Evolutionary conservation across 1,140 invertebrate species (phyloP).

Genomic region (Drosophila takahashii): DNA sequence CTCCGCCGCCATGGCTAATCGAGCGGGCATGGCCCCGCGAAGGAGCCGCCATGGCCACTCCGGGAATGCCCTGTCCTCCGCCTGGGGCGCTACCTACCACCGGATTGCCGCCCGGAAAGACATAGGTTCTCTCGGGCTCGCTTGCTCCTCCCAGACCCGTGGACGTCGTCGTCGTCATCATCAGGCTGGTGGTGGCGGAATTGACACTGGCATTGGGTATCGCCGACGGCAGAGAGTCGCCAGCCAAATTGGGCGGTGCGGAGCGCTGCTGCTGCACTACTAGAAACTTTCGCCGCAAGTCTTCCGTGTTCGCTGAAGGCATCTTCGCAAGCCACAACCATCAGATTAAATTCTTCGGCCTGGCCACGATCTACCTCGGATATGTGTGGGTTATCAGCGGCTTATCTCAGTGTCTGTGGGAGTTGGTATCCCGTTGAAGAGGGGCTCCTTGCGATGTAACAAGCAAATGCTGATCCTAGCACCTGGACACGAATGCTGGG

Average conservation of each 20-base stretch:
- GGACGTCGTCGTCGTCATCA: slow-evolving; percentile 41
- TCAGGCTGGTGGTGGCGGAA: slow-evolving; percentile 28
- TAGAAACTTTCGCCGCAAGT: slow-evolving; percentile 84
- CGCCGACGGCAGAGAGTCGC: slow-evolving; percentile 36
- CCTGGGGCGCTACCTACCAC: slow-evolving; percentile 58
- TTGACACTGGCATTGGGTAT: slow-evolving; percentile 15
- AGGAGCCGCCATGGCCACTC: slow-evolving; percentile 55
- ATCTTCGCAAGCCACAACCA: slow-evolving; percentile 79
- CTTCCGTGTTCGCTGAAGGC: slow-evolving; percentile 83
- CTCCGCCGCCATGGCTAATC: slow-evolving; percentile 90
- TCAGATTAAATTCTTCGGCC: slow-evolving; percentile 56
- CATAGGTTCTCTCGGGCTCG: slow-evolving; percentile 87
- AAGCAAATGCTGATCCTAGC: slow-evolving; percentile 16
- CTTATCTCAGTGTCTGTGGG: not conserved
- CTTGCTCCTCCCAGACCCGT: slow-evolving; percentile 13
- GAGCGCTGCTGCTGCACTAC: slow-evolving; percentile 81
- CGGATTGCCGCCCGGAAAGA: slow-evolving; percentile 85
- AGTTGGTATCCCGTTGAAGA: not conserved
- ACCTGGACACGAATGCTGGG: slow-evolving; percentile 7
- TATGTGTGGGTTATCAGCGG: slow-evolving; percentile 16
- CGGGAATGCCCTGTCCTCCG: slow-evolving; percentile 66
- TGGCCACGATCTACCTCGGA: slow-evolving; percentile 35
- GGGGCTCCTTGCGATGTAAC: not conserved
- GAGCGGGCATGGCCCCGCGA: slow-evolving; percentile 89
- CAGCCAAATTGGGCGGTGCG: slow-evolving; percentile 68